A percentile compares a stretch with the other conserved stretches of the same genome.
Conservation (phyloP, 2,888 invertebrate species). For the Mythimna ferrago region DNA sequence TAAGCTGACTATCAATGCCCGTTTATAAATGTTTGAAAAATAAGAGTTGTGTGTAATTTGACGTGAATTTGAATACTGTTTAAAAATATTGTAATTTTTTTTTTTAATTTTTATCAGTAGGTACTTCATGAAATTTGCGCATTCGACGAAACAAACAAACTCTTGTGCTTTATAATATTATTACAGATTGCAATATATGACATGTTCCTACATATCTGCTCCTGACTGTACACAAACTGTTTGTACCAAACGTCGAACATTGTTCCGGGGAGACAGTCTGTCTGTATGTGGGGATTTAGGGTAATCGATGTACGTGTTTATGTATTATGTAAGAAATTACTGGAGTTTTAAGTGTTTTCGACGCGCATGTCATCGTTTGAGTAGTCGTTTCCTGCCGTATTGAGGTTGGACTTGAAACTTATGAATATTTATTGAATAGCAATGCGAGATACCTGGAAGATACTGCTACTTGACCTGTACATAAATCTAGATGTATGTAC, state of each 20-base stretch:
- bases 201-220: not conserved
- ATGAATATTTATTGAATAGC: not conserved
- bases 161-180: not conserved
- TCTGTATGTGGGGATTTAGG: slow-evolving; percentile 38
- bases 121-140: no score
- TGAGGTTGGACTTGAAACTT: slow-evolving; percentile 10
- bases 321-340: slow-evolving; percentile 25
- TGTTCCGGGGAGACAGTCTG: slow-evolving; percentile 47
- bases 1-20: not conserved
- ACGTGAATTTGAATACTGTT: no score
- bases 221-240: slow-evolving; percentile 36
- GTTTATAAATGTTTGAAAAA: not conserved
- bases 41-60: no score
- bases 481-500: not conserved
- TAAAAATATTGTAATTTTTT: no score
- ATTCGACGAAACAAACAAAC: no score
- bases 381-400: slow-evolving; percentile 17
- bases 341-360: slow-evolving; percentile 21
- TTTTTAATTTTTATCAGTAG: no score
- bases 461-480: not conserved
- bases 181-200: not conserved
- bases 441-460: not conserved
- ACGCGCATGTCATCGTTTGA: not conserved
- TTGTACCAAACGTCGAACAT: slow-evolving; percentile 43
- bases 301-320: slow-evolving; percentile 40